Conservation (phyloP, 2,797 vertebrate genomes). For the Sebastes baramenuke region DNA sequence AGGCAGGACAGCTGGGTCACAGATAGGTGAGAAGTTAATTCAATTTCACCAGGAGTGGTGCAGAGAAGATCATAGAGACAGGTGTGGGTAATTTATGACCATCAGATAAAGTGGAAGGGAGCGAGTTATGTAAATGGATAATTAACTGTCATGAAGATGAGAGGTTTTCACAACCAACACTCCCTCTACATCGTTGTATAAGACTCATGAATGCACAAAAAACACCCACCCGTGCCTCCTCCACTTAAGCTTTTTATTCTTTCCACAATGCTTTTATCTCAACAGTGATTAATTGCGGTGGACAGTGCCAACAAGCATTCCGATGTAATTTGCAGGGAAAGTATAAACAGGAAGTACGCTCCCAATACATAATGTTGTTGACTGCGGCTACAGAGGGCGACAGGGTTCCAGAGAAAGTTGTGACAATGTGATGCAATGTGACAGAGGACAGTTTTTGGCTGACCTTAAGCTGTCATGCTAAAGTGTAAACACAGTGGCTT, state of each 20-base stretch:
- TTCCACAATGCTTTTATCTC: constrained; percentile 49
- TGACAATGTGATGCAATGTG: constrained; percentile 41
- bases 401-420: not conserved
- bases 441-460: constrained; percentile 48
- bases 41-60: constrained; percentile 30
- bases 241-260: not conserved
- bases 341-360: constrained; percentile 66
- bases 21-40: constrained; percentile 61
- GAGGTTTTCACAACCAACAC: constrained; percentile 29
- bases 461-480: constrained; percentile 45
- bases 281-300: constrained; percentile 60
- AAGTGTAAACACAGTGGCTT: constrained; percentile 39
- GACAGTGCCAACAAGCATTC: constrained; percentile 69
- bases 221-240: constrained; percentile 1
- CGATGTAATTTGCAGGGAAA: constrained; percentile 49
- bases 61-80: constrained; percentile 39
- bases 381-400: constrained; percentile 2
- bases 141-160: constrained; percentile 57
- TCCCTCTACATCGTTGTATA: constrained; percentile 10
- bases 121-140: constrained; percentile 43
- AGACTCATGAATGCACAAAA: constrained; percentile 39
- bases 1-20: constrained; percentile 51
- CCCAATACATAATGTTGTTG: constrained; percentile 24
- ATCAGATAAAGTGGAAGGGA: constrained; percentile 36
- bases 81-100: constrained; percentile 54